Evolutionary conservation across 92 coral and sea anemone species (phyloP).

Genomic region (Pocillopora grandis): DNA sequence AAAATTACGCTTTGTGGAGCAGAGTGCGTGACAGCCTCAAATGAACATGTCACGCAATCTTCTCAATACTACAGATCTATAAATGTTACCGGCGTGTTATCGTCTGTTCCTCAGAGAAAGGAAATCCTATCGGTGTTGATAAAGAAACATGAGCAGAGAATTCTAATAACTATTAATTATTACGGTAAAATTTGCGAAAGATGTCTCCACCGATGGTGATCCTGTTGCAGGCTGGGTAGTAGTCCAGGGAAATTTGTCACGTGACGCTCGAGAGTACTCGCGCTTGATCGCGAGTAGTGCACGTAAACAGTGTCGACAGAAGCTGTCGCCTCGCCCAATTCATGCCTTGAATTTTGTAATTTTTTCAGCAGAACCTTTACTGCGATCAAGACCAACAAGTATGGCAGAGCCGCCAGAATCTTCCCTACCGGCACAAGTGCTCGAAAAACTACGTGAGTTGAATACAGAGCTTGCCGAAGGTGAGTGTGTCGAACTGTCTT

Average conservation of each 20-base stretch:
- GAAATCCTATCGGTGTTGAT: too few species aligned
- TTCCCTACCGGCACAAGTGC: conserved; percentile 81
- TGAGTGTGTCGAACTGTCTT: conserved; percentile 40
- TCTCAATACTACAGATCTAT: too few species aligned
- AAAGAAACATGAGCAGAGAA: too few species aligned
- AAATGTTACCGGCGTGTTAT: too few species aligned
- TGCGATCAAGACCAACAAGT: conserved; percentile 78
- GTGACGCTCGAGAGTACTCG: conserved; percentile 10
- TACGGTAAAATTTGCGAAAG: not conserved
- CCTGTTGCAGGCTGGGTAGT: conserved; percentile 43
- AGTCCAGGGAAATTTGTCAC: conserved; percentile 16
- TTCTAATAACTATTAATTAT: too few species aligned
- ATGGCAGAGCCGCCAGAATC: conserved; percentile 96
- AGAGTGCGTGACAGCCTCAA: too few species aligned
- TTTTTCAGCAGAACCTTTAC: conserved; percentile 73
- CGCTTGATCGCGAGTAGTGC: not conserved
- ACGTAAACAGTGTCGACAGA: conserved; percentile 26
- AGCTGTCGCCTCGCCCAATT: conserved; percentile 85
- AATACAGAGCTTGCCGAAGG: conserved; percentile 98
- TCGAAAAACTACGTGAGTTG: conserved; percentile 90
- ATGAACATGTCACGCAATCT: too few species aligned
- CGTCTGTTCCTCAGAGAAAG: too few species aligned
- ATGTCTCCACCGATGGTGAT: not conserved
- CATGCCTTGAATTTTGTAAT: conserved; percentile 81
- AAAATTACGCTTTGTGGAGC: too few species aligned